Evolutionary conservation across 1,140 invertebrate species (phyloP).

Genomic region (Zelostemma sp.): DNA sequence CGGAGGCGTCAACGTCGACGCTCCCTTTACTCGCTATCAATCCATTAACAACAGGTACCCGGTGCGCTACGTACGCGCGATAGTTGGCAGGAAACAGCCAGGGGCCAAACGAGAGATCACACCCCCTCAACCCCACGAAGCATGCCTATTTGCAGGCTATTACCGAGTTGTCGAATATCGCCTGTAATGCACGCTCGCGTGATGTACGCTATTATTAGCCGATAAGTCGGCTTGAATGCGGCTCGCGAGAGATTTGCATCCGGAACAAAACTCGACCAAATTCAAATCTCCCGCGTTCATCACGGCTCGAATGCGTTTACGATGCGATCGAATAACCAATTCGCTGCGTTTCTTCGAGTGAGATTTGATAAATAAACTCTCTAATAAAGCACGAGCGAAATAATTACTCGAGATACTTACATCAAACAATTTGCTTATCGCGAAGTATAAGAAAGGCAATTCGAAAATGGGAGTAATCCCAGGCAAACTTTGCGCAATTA

Average conservation of each 20-base stretch:
- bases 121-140: slow-evolving; percentile 16
- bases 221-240: slow-evolving; percentile 45
- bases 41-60: slow-evolving; percentile 48
- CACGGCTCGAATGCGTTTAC: not conserved
- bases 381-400: no score
- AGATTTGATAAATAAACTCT: no score
- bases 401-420: no score
- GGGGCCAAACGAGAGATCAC: slow-evolving; percentile 10
- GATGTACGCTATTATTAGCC: slow-evolving; percentile 22
- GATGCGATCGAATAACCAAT: not conserved
- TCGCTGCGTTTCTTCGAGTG: not conserved
- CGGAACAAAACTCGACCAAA: not conserved
- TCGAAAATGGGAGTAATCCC: no score
- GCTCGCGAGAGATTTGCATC: slow-evolving; percentile 38
- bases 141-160: slow-evolving; percentile 55
- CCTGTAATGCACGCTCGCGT: slow-evolving; percentile 27
- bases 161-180: slow-evolving; percentile 55
- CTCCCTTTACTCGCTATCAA: slow-evolving; percentile 51
- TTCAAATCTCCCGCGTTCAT: not conserved
- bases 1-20: slow-evolving; percentile 24
- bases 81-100: slow-evolving; percentile 14
- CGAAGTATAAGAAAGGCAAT: no score
- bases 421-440: no score
- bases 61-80: slow-evolving; percentile 15
- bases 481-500: not conserved